phyloP scores from a whole-genome alignment of 2,113 vertebrate species.

The Marmota monax region DNA sequence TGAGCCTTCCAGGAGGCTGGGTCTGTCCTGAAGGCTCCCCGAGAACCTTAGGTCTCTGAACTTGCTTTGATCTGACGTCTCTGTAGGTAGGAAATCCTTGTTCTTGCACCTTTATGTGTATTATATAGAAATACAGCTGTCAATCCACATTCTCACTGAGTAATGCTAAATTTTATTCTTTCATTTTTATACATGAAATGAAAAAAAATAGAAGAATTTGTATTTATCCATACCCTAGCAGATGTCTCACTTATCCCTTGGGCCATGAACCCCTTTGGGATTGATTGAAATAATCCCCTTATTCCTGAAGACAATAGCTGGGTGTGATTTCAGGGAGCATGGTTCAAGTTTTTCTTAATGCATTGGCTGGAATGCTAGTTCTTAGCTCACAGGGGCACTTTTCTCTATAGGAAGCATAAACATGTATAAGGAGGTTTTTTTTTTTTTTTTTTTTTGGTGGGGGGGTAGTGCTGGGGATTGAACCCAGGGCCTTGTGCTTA shows the following conservation, averaged over 20 bases:
- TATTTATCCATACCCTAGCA: background rate
- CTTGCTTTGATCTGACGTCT: background rate
- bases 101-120: rapidly evolving
- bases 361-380: background rate
- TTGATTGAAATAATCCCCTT: background rate
- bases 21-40: background rate
- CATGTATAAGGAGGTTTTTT: background rate
- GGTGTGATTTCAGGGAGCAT: background rate
- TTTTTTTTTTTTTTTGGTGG: background rate
- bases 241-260: background rate
- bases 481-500: too few species aligned
- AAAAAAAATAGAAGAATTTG: background rate
- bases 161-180: constrained; percentile 8
- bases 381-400: background rate
- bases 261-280: background rate
- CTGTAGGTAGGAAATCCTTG: background rate
- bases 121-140: background rate
- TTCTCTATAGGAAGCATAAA: background rate
- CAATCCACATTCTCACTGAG: background rate
- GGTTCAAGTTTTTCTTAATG: background rate
- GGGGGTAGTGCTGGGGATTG: too few species aligned
- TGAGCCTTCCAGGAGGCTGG: background rate
- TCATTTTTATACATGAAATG: background rate
- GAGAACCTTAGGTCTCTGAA: background rate
- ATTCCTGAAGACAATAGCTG: background rate